Evolutionary conservation across 2,888 invertebrate species (phyloP).

Genomic region (Stegana nigrithorax): DNA sequence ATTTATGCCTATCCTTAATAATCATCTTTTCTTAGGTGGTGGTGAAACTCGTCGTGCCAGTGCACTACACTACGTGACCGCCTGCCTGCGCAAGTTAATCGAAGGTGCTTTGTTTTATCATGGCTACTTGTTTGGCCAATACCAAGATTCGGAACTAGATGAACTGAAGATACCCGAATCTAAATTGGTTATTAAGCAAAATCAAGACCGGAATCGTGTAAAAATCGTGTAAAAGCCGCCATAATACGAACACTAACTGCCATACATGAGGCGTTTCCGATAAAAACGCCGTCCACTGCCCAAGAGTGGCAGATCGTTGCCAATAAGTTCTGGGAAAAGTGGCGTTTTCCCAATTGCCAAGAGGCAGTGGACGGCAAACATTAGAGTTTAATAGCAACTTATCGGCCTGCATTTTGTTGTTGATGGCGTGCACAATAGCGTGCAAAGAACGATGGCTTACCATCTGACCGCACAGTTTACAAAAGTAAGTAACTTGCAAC

Average conservation of each 20-base stretch:
- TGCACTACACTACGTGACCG: constrained; percentile 76
- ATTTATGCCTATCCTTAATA: too few relatives aligned
- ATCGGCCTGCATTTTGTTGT: constrained; percentile 81
- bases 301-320: too few relatives aligned
- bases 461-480: too few relatives aligned
- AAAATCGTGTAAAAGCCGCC: too few relatives aligned
- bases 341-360: too few relatives aligned
- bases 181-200: constrained; percentile 76
- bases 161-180: constrained; percentile 66
- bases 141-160: constrained; percentile 70
- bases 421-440: constrained; percentile 83
- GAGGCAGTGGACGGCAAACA: too few relatives aligned
- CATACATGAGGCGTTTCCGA: too few relatives aligned
- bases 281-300: too few relatives aligned
- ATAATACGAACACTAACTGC: too few relatives aligned
- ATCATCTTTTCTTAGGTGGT: constrained; percentile 51
- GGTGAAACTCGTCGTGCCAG: constrained; percentile 74
- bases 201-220: too few relatives aligned
- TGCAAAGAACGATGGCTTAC: constrained; percentile 73
- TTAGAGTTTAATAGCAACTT: constrained; percentile 77
- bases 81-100: constrained; percentile 79
- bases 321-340: too few relatives aligned
- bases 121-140: constrained; percentile 79
- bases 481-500: too few relatives aligned
- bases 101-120: constrained; percentile 79